A percentile compares a stretch with the other conserved stretches of the same genome.
Conservation (phyloP, 2,888 invertebrate species). For the Trissolcus japonicus region DNA sequence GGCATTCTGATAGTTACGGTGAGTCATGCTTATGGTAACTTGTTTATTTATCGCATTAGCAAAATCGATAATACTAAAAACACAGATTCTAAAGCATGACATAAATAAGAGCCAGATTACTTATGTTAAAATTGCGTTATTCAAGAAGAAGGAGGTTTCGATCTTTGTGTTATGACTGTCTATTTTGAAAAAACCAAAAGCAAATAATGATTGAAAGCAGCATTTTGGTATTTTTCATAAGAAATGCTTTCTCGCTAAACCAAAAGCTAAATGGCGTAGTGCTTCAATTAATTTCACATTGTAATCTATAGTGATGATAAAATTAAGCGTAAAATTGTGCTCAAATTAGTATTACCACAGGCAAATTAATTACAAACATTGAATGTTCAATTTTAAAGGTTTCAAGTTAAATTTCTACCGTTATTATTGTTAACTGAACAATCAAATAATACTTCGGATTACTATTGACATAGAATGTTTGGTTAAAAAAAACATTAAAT, state of each 20-base stretch:
- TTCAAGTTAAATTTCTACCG: background rate
- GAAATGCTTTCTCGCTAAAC: background rate
- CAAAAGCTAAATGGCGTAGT: background rate
- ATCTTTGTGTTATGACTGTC: background rate
- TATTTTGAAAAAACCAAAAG: background rate
- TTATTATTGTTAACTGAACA: constrained; percentile 5
- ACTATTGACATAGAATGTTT: background rate
- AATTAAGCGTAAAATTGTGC: too few relatives aligned
- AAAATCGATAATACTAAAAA: background rate
- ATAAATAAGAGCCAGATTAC: constrained; percentile 44
- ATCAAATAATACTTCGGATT: constrained; percentile 10
- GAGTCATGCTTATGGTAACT: constrained; percentile 19
- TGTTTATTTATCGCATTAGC: background rate
- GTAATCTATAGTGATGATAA: too few relatives aligned
- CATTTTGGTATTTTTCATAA: background rate
- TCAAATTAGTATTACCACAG: too few relatives aligned
- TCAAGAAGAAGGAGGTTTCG: constrained; percentile 17
- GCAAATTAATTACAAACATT: too few relatives aligned
- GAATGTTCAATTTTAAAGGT: too few relatives aligned
- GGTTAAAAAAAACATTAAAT: background rate
- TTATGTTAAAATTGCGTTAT: constrained; percentile 20
- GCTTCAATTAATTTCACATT: too few relatives aligned
- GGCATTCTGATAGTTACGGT: constrained; percentile 11
- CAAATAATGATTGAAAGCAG: background rate
- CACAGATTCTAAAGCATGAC: constrained; percentile 22